phyloP scores from a whole-genome alignment of 2,888 invertebrate species.

The Drosophila lacicola region DNA sequence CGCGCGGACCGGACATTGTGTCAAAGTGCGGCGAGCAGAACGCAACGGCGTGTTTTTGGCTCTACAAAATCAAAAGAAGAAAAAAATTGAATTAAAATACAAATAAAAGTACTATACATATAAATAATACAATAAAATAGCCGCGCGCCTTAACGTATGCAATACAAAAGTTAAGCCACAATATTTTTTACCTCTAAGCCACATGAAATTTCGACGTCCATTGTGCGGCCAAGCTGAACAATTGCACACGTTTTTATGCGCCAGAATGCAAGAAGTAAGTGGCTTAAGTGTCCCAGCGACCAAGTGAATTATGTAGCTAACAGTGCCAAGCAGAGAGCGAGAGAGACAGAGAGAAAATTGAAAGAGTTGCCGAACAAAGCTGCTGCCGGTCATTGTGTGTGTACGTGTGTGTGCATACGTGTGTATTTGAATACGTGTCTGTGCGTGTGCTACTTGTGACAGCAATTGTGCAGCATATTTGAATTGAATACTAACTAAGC shows the following conservation, averaged over 20 bases:
- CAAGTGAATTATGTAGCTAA: constrained; percentile 62
- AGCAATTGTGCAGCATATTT: constrained; percentile 31
- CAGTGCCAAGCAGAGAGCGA: constrained; percentile 3
- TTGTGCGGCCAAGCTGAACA: constrained; percentile 70
- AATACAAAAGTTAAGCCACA: constrained; percentile 55
- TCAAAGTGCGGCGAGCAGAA: constrained; percentile 26
- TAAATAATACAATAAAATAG: constrained; percentile 7
- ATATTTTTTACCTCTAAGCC: constrained; percentile 66
- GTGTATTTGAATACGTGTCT: constrained; percentile 3
- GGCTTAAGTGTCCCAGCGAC: constrained; percentile 61
- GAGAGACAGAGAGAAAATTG: constrained; percentile 12
- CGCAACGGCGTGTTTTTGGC: constrained; percentile 11
- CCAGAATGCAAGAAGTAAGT: constrained; percentile 76
- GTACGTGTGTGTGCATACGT: constrained; percentile 1
- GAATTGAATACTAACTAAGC: constrained; percentile 34
- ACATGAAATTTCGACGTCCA: constrained; percentile 68
- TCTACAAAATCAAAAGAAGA: not conserved
- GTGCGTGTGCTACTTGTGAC: constrained; percentile 9
- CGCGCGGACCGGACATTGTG: constrained; percentile 37
- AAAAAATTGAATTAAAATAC: not conserved
- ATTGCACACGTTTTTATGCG: constrained; percentile 71
- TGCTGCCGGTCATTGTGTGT: constrained; percentile 47
- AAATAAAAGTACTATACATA: constrained; percentile 6
- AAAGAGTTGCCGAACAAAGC: constrained; percentile 34
- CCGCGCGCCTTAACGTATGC: constrained; percentile 38